Evolutionary conservation across 2,113 vertebrate species (phyloP).

Genomic region (Mastomys natalensis): DNA sequence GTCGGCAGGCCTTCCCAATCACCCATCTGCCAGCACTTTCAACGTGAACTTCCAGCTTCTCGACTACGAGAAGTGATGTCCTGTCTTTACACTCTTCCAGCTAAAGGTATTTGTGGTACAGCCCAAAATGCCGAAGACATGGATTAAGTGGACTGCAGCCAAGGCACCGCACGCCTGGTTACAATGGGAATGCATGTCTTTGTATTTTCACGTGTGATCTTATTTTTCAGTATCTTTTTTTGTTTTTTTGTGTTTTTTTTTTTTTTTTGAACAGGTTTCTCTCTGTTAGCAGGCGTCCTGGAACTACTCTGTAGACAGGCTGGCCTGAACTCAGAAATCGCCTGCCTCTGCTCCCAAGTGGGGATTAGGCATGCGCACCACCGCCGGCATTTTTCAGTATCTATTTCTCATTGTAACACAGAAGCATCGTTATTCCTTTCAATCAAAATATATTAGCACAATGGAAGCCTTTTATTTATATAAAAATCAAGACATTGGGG

Average conservation of each 20-base stretch:
- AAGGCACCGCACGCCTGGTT: background rate
- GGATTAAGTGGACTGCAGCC: background rate
- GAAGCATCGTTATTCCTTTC: background rate
- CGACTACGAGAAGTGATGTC: background rate
- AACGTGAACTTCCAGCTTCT: background rate
- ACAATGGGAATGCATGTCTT: background rate
- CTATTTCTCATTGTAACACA: background rate
- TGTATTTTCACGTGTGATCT: background rate
- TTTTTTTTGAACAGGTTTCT: too few relatives aligned
- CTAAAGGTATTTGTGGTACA: background rate
- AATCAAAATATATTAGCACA: slow-evolving; percentile 29
- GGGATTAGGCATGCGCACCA: too few relatives aligned
- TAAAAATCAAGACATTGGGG: background rate
- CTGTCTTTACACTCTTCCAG: background rate
- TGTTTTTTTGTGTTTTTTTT: too few relatives aligned
- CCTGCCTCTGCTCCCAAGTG: too few relatives aligned
- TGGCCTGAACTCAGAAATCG: too few relatives aligned
- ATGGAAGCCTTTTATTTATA: background rate
- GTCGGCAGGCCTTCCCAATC: background rate
- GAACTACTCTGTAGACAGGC: too few relatives aligned
- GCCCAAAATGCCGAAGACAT: background rate
- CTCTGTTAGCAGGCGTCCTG: too few relatives aligned
- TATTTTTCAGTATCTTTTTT: background rate
- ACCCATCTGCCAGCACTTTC: background rate
- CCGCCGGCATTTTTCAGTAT: background rate